These are phyloP conservation scores for Hydrolagus affinis DNA, from an alignment of 2,113 vertebrate species.

Conservation along the genomic window DNA sequence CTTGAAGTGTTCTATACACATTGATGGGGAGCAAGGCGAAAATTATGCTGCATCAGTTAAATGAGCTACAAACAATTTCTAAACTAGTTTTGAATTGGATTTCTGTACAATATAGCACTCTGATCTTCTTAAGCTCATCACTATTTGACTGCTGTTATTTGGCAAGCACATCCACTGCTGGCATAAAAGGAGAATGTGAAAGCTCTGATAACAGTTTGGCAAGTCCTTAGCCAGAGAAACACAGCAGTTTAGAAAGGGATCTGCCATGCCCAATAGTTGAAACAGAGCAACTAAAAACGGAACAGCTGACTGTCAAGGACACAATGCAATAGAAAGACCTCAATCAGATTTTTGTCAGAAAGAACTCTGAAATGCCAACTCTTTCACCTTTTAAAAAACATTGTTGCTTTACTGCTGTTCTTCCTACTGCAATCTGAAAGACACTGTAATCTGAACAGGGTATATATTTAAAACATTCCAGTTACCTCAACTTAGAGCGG, in stretches of 20 bases:
- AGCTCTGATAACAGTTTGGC: not conserved
- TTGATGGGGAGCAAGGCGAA: not conserved
- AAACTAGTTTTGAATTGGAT: not conserved
- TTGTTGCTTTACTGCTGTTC: not conserved
- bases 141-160: not conserved
- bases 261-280: not conserved
- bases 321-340: too few species aligned
- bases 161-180: not conserved
- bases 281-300: constrained; percentile 6
- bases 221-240: constrained; percentile 1
- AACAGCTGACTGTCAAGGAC: not conserved
- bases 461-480: not conserved
- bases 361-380: not conserved
- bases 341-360: not conserved
- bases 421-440: not conserved
- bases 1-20: too few species aligned
- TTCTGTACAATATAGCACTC: not conserved
- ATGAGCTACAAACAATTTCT: not conserved
- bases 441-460: not conserved
- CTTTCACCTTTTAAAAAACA: not conserved
- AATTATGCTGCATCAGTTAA: not conserved
- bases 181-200: not conserved
- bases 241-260: too few species aligned
- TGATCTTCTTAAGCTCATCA: not conserved
- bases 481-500: not conserved